Evolutionary conservation across 2,113 vertebrate genomes (phyloP), one percentile per base, ranked within the genome.

Genomic region (Gorsachius goisagi): DNA sequence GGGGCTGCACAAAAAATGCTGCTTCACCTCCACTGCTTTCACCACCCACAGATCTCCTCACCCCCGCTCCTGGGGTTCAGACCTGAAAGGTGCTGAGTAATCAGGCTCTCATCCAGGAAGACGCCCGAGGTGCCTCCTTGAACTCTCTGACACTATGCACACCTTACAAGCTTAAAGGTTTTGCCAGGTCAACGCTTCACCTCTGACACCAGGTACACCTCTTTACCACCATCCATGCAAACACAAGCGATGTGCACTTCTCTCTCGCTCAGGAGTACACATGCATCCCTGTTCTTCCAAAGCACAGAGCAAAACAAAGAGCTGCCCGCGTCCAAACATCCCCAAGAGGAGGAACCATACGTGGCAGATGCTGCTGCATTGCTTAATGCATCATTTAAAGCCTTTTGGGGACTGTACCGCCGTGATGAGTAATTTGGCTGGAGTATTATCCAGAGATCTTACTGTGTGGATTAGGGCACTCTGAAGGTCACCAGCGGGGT

Each of bases 351-450:
- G n/a, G 50, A 95, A 91, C 59, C 71, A 33, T 87, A 85, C 55
- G 89, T 88, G 92, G 89, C 94, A 95, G 91, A 95, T 91, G 91
- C 81, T 92, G 32, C 84, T 88, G 68, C 77, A 92, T 79, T 47
- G 55, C 87, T 97, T 97, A 96, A 95, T 95, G 91, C 92, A 97
- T 94, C 89, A 93, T 85, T 96, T 91, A 93, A 89, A 94, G 91
- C 84, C 89, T 96, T 95, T 91, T 33, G 73, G 91, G 91, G 78
- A 89, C 84, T 45, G 60, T 37, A 85, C 3, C 0, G 1, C 56
- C 0, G 1, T 26, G 81, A 95, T 89, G 55, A 92, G 71, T 92
- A 92, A 94, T 92, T 94, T 93, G 53, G 63, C 71, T 71, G 69
- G 55, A 94, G 83, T 89, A 95, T 55, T 59, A 85, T 72, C 94